Evolutionary conservation across 2,888 invertebrate genomes (phyloP).

Genomic region (Adelognathus sp.): DNA sequence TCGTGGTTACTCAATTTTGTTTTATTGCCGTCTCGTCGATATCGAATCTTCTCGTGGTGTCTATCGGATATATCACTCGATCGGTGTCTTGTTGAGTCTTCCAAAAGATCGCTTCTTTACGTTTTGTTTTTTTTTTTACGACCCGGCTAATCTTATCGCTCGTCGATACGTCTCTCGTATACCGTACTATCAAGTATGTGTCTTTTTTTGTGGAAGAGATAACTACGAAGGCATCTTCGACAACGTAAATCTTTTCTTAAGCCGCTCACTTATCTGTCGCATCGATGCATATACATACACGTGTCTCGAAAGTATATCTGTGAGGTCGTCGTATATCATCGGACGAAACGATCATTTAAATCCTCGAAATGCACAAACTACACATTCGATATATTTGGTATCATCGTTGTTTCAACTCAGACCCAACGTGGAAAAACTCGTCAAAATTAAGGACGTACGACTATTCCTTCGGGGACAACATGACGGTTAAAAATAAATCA

Average conservation of each 20-base stretch:
- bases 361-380: neutral
- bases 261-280: conserved; percentile 42
- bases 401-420: too few relatives aligned
- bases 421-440: too few relatives aligned
- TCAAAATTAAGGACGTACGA: too few relatives aligned
- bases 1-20: neutral
- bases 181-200: conserved; percentile 7
- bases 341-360: conserved; percentile 17
- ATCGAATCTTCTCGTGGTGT: neutral
- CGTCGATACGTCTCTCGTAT: conserved; percentile 45
- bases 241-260: conserved; percentile 47
- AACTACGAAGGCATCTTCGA: conserved; percentile 47
- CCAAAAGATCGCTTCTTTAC: conserved; percentile 22
- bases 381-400: neutral
- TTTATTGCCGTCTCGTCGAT: neutral
- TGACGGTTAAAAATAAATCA: too few relatives aligned
- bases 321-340: conserved; percentile 26
- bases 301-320: conserved; percentile 17
- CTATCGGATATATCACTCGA: conserved; percentile 17
- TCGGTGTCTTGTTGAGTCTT: conserved; percentile 6
- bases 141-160: conserved; percentile 50
- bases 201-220: conserved; percentile 49
- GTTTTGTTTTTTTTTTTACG: conserved; percentile 3
- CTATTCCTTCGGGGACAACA: too few relatives aligned
- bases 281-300: conserved; percentile 41